Conservation (phyloP, 2,888 invertebrate species). For the Tipula confusa region DNA sequence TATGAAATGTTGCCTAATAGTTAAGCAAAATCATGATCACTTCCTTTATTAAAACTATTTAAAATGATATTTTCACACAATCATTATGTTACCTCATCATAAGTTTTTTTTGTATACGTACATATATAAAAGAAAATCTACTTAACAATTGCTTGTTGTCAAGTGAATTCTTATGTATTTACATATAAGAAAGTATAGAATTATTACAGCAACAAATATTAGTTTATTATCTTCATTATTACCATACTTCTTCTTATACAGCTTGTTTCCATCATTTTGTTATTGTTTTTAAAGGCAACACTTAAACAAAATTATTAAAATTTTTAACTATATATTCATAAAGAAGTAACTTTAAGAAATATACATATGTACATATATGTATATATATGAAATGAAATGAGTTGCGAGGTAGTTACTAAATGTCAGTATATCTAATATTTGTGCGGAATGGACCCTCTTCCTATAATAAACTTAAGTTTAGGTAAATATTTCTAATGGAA, state of each 20-base stretch:
- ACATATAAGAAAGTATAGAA: background rate
- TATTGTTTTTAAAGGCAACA: background rate
- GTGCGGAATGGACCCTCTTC: too few species aligned
- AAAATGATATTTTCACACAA: background rate
- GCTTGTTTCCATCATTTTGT: background rate
- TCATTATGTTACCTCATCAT: background rate
- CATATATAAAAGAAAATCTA: background rate
- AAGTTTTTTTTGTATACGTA: background rate
- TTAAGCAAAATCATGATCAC: too few species aligned
- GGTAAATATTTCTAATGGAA: background rate
- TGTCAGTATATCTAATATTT: background rate
- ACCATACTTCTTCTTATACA: background rate
- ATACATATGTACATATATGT: background rate
- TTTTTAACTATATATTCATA: too few species aligned
- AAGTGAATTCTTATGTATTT: background rate
- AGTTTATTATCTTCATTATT: slow-evolving; percentile 9
- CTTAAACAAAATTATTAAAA: background rate
- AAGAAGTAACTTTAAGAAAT: too few species aligned
- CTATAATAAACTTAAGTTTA: background rate
- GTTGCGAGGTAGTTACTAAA: background rate
- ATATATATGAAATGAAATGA: background rate
- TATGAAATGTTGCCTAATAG: too few species aligned
- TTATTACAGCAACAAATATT: slow-evolving; percentile 12
- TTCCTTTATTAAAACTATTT: too few species aligned
- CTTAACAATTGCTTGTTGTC: slow-evolving; percentile 12